Evolutionary conservation across 23 tunicate species (phyloP), one percentile per base, ranked within the genome.

Genomic region (Pegea sp.): DNA sequence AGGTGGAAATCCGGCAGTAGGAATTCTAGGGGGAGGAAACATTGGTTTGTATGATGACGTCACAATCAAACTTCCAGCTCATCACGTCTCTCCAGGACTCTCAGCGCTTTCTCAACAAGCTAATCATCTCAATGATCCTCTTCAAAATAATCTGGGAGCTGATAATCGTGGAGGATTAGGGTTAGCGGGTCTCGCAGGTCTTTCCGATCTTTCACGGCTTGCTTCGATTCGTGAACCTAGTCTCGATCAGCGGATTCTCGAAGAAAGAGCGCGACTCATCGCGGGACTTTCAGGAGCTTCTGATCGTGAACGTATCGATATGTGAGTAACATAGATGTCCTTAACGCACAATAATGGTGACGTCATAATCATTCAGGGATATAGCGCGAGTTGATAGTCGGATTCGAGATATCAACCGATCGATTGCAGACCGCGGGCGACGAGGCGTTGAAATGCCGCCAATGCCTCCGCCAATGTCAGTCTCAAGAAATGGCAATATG

Each of bases 241-340:
- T 2, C 32, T 58, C 31, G 64, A 57, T 57, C 62, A 65, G 22
- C 60, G 71, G 11, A 11, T 65, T 5, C 34, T 65, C 22, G 71
- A 65, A 22, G 64, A 67, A 48, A 29, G 64, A 5, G 34, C 34
- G 3, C 26, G 73, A 31, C 33, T 67, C 31, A 48, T 67, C 31
- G 29, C 73, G n/a, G n/a, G n/a, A n/a, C n/a, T n/a, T n/a, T n/a
- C n/a, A n/a, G n/a, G n/a, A 33, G 28, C 23, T 30, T 58, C 84
- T 3, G 84, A 74, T 44, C 59, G 84, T 2, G 84, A 74, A 58
- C 62, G 84, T 18, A 74, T 74, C 18, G 84, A 74, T 56, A 74
- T 59, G 84, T 72, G 46, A 60, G 38, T 56, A 7, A 18, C 18
- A 19, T 22, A 60, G 20, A 43, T 63, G 38, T 28, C n/a, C n/a